Evolutionary conservation across 2,888 invertebrate genomes (phyloP).

Genomic region (Nemotelus nigrinus): DNA sequence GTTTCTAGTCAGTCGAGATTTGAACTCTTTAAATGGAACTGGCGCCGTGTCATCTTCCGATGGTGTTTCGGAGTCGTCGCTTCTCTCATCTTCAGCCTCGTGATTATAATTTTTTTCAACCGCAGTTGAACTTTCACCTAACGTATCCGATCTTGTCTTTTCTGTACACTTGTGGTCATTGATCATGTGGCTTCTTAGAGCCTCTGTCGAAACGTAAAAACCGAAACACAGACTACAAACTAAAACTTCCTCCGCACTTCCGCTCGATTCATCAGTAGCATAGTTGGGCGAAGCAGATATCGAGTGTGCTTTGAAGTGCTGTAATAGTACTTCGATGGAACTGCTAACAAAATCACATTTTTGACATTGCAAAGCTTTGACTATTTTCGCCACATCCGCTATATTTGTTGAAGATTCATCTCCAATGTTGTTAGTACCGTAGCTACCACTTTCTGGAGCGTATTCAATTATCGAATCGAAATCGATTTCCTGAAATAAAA

Average conservation of each 20-base stretch:
- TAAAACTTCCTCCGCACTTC: conserved; percentile 45
- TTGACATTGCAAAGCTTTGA: conserved; percentile 51
- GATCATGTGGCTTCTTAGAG: conserved; percentile 61
- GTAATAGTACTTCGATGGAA: conserved; percentile 44
- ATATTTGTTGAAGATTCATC: conserved; percentile 9
- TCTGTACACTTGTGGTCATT: conserved; percentile 56
- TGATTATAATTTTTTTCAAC: conserved; percentile 45
- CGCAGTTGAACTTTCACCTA: background rate
- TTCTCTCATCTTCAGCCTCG: conserved; percentile 5
- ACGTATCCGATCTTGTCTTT: background rate
- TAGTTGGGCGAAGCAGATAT: conserved; percentile 21
- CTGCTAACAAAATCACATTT: conserved; percentile 51
- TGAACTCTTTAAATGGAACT: conserved; percentile 49
- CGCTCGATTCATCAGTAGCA: conserved; percentile 33
- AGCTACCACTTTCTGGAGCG: background rate
- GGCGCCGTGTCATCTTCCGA: conserved; percentile 40
- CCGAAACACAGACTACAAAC: conserved; percentile 57
- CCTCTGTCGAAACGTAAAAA: conserved; percentile 57
- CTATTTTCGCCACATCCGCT: conserved; percentile 30
- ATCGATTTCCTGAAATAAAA: conserved; percentile 13
- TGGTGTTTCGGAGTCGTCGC: conserved; percentile 32
- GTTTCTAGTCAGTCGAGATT: conserved; percentile 44
- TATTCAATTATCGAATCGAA: conserved; percentile 12
- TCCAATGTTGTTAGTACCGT: background rate
- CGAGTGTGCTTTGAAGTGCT: conserved; percentile 49